A percentile compares a stretch with the other conserved stretches of the same genome.
These are phyloP conservation scores for Lepidochitona cinerea DNA, from an alignment of 2,888 invertebrate genomes.

Conservation along the genomic window DNA sequence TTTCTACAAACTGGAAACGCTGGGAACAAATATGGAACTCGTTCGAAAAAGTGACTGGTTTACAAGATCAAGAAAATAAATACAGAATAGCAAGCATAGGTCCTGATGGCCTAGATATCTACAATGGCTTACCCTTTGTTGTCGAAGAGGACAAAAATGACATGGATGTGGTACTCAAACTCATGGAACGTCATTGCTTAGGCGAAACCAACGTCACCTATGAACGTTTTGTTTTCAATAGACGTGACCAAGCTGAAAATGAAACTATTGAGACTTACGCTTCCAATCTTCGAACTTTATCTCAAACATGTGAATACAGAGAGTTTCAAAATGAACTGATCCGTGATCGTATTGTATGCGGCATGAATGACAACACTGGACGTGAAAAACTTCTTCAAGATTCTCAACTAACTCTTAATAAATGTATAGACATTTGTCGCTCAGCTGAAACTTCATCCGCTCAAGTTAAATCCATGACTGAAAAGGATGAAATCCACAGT, in stretches of 20 bases:
- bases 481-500: neutral
- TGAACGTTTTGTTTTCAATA: conserved; percentile 15
- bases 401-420: neutral
- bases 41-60: neutral
- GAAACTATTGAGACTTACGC: conserved; percentile 11
- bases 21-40: neutral
- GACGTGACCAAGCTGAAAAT: neutral
- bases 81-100: neutral
- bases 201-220: conserved; percentile 6
- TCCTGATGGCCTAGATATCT: neutral
- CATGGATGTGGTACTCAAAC: neutral
- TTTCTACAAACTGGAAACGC: neutral
- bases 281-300: conserved; percentile 2
- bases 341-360: conserved; percentile 8
- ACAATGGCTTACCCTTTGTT: neutral
- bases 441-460: neutral
- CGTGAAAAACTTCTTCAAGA: conserved; percentile 4
- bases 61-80: neutral
- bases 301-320: conserved; percentile 11
- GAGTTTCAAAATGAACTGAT: neutral
- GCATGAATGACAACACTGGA: neutral
- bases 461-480: neutral
- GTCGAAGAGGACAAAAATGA: neutral
- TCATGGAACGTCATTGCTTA: neutral
- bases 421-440: neutral